Base-by-base conservation (phyloP, 2,888 invertebrate species). In the Stegophylla sp. region DNA sequence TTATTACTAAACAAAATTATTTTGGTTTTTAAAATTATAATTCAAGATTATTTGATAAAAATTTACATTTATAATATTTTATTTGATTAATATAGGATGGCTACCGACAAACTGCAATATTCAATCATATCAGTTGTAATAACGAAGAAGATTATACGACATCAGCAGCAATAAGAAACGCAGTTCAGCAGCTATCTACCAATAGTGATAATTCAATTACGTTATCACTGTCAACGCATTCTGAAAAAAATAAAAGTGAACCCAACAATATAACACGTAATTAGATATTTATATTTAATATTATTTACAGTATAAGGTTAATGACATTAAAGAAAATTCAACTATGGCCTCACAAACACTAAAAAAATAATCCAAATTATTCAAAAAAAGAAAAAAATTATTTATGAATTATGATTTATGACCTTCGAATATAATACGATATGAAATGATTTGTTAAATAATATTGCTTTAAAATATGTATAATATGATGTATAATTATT, bases 61-160 rank as follows among this genome's bases (percentile, higher is more conserved):
- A 20, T 43, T 13, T 13, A 43, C 9, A 34, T n/a, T 23, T 41
- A 12, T n/a, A 4, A n/a, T 56, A 13, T 26, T 59, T 72, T n/a
- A 45, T 10, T 73, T 59, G 2, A 13, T 73, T 20, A 34, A n/a
- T 5, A 59, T 51, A 64, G 51, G 61, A 73, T 64, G 26, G 45
- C 7, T 59, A 45, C 43, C 51, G 26, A 53, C 75, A 66, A n/a
- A 64, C 51, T 7, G 53, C 71, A 7, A 7, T 28, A 41, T 17
- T 64, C 20, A 63, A 75, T 53, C 51, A 75, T 51, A 64, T 41
- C 53, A 64, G 23, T 53, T 41, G n/a, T 64, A 75, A 51, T 41
- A 53, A 64, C 17, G 64, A 53, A 34, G 75, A 23, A 26, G 45
- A 73, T 61, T 73, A 26, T 28, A 48, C 61, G 61, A 45, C 45